These are phyloP conservation scores for Sternarchorhynchus goeldii DNA, from an alignment of 2,797 vertebrate species.

Conservation along the genomic window DNA sequence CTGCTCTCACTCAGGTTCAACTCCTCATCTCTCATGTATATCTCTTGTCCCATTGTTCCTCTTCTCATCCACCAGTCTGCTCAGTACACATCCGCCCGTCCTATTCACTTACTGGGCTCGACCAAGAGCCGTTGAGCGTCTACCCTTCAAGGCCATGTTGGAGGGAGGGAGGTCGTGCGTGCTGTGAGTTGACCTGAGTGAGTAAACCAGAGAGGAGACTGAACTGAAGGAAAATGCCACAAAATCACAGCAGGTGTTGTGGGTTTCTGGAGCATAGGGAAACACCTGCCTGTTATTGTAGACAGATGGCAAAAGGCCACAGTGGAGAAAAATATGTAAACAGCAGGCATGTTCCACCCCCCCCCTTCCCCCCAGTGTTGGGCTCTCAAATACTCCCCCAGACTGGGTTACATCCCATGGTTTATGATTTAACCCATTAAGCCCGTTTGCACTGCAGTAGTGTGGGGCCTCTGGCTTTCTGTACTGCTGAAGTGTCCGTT, in stretches of 20 bases:
- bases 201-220: too few relatives aligned
- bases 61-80: neutral
- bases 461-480: neutral
- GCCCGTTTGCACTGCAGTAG: neutral
- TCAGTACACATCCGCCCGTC: conserved; percentile 9
- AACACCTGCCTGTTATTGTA: neutral
- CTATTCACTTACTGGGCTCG: neutral
- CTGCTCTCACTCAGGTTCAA: neutral
- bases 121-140: neutral
- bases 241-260: neutral
- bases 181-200: too few relatives aligned
- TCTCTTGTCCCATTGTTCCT: conserved; percentile 7
- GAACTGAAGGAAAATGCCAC: neutral
- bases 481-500: conserved; percentile 20
- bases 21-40: neutral
- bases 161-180: too few relatives aligned
- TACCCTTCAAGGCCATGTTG: too few relatives aligned
- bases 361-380: neutral
- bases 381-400: neutral
- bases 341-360: neutral
- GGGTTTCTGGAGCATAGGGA: conserved; percentile 5
- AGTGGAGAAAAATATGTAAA: neutral
- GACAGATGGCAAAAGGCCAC: conserved; percentile 4
- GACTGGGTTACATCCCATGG: conserved; percentile 6
- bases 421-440: conserved; percentile 27